phyloP scores from a whole-genome alignment of 2,113 vertebrate genomes.

The Enhydra lutris region DNA sequence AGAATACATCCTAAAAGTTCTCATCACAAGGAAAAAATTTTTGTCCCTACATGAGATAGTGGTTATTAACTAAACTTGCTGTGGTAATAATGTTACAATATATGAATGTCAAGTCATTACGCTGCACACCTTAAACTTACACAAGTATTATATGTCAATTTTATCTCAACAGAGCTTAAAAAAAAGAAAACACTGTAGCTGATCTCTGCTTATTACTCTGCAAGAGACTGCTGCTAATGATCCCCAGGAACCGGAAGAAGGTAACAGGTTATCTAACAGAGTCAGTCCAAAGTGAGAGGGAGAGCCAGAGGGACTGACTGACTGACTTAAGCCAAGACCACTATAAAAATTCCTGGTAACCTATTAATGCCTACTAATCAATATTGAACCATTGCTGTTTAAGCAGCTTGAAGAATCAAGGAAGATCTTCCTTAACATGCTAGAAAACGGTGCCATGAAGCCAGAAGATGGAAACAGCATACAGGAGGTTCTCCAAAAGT shows the following conservation, averaged over 20 bases:
- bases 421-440: not conserved
- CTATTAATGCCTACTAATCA: not conserved
- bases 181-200: not conserved
- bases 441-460: not conserved
- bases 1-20: not conserved
- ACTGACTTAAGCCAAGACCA: not conserved
- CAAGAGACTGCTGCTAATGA: not conserved
- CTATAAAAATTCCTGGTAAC: not conserved
- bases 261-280: not conserved
- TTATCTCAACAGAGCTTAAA: not conserved
- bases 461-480: not conserved
- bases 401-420: not conserved
- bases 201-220: not conserved
- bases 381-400: not conserved
- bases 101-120: not conserved
- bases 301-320: not conserved
- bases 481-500: rapidly evolving
- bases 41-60: not conserved
- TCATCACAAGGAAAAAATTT: not conserved
- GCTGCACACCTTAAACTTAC: not conserved
- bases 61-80: not conserved
- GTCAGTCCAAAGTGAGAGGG: not conserved
- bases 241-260: not conserved
- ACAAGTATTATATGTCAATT: not conserved
- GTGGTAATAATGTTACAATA: not conserved